Evolutionary conservation across 2,113 vertebrate species (phyloP), one percentile per base, ranked within the genome.

Genomic region (Cheilinus undulatus): DNA sequence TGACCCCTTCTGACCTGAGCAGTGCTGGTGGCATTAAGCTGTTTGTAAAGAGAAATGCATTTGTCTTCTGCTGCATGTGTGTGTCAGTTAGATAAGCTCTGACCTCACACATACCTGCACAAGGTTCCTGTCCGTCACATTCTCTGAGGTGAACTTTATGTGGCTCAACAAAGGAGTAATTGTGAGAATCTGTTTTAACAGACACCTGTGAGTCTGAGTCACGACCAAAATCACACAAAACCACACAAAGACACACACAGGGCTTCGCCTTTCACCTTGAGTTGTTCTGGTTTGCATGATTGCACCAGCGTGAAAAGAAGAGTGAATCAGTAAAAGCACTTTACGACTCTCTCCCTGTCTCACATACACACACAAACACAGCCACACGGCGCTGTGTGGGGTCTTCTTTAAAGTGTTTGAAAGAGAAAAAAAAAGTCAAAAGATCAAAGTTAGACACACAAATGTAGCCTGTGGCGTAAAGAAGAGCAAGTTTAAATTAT

Each of bases 81-180:
- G 67, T 50, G 72, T 80, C 62, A 54, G 73, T 71, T 54, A 81
- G 88, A 89, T 81, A 91, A 82, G 65, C 59, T 50, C 50, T 73
- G 72, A 64, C 71, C 83, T 83, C 72, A 56, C 62, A 70, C 54
- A 81, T 71, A 76, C 65, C 76, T 72, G 59, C 28, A 61, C 71
- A 72, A 73, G 65, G 72, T 49, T 64, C 40, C 48, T 58, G 68
- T 72, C 70, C 20, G 73, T 69, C 65, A 63, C 43, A 46, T 56
- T 58, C 62, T 52, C 15, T 67, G 49, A 58, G 38, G 51, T 54
- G 45, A 78, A 82, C 63, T 71, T 70, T 20, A 68, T 45, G 34
- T 34, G 56, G 27, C 48, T 73, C n/a, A 24, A 78, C 76, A 69
- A 77, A 80, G 45, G 45, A 40, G 23, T 59, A 42, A 74, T 49